Evolutionary conservation across 2,888 invertebrate species (phyloP).

Genomic region (Ptilodon capucinus): DNA sequence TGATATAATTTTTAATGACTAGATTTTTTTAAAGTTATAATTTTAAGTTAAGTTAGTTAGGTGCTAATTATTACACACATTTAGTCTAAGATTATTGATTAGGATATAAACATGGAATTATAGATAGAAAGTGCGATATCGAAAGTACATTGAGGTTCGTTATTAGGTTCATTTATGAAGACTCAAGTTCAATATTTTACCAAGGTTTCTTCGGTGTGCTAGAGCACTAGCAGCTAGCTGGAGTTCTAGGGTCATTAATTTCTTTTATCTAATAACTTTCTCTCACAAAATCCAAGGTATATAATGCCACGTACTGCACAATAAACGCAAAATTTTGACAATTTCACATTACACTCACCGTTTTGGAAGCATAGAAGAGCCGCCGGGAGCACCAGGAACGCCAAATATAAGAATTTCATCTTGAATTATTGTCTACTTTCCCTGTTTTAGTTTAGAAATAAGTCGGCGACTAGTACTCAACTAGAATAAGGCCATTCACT

Average conservation of each 20-base stretch:
- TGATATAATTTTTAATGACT: too few relatives aligned
- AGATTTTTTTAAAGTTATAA: too few relatives aligned
- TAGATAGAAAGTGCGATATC: too few relatives aligned
- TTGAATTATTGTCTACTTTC: conserved; percentile 48
- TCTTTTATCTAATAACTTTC: conserved; percentile 39
- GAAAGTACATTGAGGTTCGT: not conserved
- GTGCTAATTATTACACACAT: too few relatives aligned
- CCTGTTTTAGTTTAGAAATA: conserved; percentile 43
- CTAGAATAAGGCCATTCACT: conserved; percentile 71
- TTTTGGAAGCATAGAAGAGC: conserved; percentile 86
- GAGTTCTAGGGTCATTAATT: not conserved
- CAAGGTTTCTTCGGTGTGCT: not conserved
- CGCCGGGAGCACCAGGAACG: conserved; percentile 86
- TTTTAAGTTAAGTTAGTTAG: too few relatives aligned
- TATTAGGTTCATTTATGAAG: not conserved
- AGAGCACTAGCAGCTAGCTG: not conserved
- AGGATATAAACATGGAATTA: too few relatives aligned
- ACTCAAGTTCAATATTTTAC: not conserved
- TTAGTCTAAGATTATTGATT: too few relatives aligned
- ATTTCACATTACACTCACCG: conserved; percentile 84
- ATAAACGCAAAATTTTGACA: conserved; percentile 37
- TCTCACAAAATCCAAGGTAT: conserved; percentile 48
- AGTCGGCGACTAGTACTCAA: conserved; percentile 45
- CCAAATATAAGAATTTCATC: conserved; percentile 87
- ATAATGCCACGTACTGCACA: conserved; percentile 72